These are phyloP conservation scores for Hycleus cichorii DNA, from an alignment of 1,140 invertebrate genomes.

Conservation along the genomic window DNA sequence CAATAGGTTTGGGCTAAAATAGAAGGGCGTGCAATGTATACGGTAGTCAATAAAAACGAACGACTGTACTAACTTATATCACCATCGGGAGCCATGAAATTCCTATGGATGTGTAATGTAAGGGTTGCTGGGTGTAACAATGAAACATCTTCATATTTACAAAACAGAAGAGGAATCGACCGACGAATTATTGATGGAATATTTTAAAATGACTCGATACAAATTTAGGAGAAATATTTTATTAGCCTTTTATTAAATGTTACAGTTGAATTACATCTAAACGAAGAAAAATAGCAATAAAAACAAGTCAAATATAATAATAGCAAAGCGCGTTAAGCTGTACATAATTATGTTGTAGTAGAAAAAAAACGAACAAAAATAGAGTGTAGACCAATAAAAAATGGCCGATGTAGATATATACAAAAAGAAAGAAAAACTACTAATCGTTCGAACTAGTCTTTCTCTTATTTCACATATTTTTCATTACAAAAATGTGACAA, in stretches of 20 bases:
- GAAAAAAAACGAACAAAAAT: no score
- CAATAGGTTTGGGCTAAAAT: no score
- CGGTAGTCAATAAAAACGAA: slow-evolving; percentile 31
- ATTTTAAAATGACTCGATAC: no score
- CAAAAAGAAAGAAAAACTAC: slow-evolving; percentile 14
- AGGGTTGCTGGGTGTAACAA: no score
- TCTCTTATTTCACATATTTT: neutral
- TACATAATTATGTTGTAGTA: neutral
- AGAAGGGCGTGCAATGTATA: slow-evolving; percentile 19
- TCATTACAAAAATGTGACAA: neutral
- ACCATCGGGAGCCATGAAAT: slow-evolving; percentile 18
- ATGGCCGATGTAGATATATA: slow-evolving; percentile 23
- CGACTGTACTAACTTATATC: slow-evolving; percentile 26
- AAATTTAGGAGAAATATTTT: neutral
- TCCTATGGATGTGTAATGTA: slow-evolving; percentile 22
- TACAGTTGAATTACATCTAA: slow-evolving; percentile 12
- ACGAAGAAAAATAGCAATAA: slow-evolving; percentile 12
- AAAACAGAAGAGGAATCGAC: no score
- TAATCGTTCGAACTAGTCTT: slow-evolving; percentile 26
- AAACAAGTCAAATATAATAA: slow-evolving; percentile 14
- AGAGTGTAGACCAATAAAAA: slow-evolving; percentile 14
- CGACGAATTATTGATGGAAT: no score
- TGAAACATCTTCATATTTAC: no score
- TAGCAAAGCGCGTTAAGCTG: slow-evolving; percentile 20
- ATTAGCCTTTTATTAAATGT: slow-evolving; percentile 14